A percentile compares a stretch with the other conserved stretches of the same genome.
These are phyloP conservation scores for Morelia viridis DNA, from an alignment of 2,797 vertebrate species.

Conservation along the genomic window DNA sequence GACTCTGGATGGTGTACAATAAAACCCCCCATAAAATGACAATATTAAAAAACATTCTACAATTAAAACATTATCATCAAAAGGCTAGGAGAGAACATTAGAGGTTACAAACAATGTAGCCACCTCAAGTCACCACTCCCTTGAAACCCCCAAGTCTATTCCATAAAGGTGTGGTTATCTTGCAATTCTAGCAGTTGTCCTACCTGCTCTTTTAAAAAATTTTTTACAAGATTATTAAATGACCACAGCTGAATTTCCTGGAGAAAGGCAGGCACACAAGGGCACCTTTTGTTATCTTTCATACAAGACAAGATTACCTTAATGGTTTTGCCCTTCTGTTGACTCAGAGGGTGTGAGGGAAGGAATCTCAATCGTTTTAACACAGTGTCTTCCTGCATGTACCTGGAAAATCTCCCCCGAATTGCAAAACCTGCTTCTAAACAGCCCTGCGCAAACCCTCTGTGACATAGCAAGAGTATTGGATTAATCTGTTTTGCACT, in stretches of 20 bases:
- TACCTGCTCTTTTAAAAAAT: not conserved
- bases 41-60: too few species aligned
- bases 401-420: not conserved
- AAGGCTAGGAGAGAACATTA: too few species aligned
- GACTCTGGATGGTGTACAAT: too few species aligned
- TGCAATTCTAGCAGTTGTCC: not conserved
- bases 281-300: not conserved
- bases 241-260: not conserved
- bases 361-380: not conserved
- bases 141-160: too few species aligned
- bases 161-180: not conserved
- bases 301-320: not conserved
- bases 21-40: too few species aligned
- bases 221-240: not conserved
- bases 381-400: not conserved
- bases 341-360: not conserved
- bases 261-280: not conserved
- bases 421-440: not conserved
- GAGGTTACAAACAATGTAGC: too few species aligned
- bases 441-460: not conserved
- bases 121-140: too few species aligned
- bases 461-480: not conserved
- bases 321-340: constrained; percentile 1
- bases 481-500: not conserved
- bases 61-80: too few species aligned